phyloP scores from a whole-genome alignment of 2,113 vertebrate species.

The Gasterosteus nipponicus region DNA sequence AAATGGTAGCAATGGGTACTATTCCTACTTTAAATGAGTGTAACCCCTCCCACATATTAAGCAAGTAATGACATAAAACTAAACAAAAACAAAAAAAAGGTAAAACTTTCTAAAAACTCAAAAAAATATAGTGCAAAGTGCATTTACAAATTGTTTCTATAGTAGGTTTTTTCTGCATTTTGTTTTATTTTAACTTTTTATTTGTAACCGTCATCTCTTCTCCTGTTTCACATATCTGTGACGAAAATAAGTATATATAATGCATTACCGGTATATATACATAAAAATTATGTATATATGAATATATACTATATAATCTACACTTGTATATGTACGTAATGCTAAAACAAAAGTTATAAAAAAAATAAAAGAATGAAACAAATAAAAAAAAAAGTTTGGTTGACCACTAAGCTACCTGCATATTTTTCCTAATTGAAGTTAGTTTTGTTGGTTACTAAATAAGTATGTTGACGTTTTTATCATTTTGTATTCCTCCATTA shows the following conservation, averaged over 20 bases:
- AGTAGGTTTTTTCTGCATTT: slow-evolving; percentile 83
- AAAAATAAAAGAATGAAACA: slow-evolving; percentile 42
- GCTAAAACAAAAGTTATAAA: slow-evolving; percentile 55
- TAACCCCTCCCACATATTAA: slow-evolving; percentile 44
- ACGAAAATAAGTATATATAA: slow-evolving; percentile 81
- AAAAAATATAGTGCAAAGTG: slow-evolving; percentile 73
- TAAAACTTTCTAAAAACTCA: slow-evolving; percentile 66
- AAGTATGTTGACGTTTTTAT: slow-evolving; percentile 69
- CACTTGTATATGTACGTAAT: slow-evolving; percentile 80
- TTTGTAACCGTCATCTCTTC: slow-evolving; percentile 80
- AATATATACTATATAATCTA: slow-evolving; percentile 83
- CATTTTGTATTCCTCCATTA: slow-evolving; percentile 67
- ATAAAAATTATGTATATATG: slow-evolving; percentile 82
- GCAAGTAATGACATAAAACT: slow-evolving; percentile 74
- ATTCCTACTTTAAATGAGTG: slow-evolving; percentile 99
- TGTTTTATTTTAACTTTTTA: slow-evolving; percentile 84
- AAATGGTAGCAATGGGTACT: slow-evolving; percentile 98
- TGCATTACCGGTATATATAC: slow-evolving; percentile 81
- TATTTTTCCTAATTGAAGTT: slow-evolving; percentile 66
- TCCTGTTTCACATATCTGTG: slow-evolving; percentile 81
- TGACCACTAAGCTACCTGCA: slow-evolving; percentile 81
- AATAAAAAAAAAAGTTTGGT: slow-evolving; percentile 70
- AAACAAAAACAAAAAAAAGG: slow-evolving; percentile 75
- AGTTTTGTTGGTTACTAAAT: slow-evolving; percentile 67
- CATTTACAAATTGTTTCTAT: slow-evolving; percentile 86